phyloP scores from a whole-genome alignment of 2,888 invertebrate species.

The Yponomeuta evonymella region DNA sequence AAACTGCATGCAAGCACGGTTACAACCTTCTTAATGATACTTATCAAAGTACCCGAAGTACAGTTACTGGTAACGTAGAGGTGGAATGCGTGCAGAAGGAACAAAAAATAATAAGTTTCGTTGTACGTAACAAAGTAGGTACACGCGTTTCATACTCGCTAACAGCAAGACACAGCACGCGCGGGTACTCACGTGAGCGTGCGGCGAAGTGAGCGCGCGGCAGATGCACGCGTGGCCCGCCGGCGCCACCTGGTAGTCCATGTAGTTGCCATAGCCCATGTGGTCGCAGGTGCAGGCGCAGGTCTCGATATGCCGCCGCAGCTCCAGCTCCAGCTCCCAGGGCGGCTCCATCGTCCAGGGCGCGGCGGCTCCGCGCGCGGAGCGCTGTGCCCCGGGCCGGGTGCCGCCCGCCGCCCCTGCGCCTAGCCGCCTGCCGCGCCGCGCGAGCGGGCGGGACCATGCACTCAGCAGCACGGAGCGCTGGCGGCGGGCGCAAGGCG shows the following conservation, averaged over 20 bases:
- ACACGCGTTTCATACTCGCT: neutral
- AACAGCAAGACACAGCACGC: neutral
- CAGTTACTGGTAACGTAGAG: too few relatives aligned
- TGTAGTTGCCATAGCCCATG: constrained; percentile 94
- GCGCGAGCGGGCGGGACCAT: constrained; percentile 24
- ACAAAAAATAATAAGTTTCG: too few relatives aligned
- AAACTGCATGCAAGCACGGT: too few relatives aligned
- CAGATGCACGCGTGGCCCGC: constrained; percentile 69
- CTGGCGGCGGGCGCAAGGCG: constrained; percentile 60
- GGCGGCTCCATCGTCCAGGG: constrained; percentile 71
- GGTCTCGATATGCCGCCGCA: constrained; percentile 91
- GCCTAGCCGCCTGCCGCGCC: constrained; percentile 21
- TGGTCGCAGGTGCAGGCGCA: constrained; percentile 95
- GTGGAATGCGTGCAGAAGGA: too few relatives aligned
- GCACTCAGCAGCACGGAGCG: constrained; percentile 36
- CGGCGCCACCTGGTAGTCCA: constrained; percentile 89
- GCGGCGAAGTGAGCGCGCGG: constrained; percentile 71
- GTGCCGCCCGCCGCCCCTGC: constrained; percentile 20
- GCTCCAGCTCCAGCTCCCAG: constrained; percentile 86
- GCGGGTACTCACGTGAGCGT: constrained; percentile 67
- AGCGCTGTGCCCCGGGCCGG: constrained; percentile 39
- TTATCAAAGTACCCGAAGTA: too few relatives aligned
- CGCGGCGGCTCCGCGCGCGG: constrained; percentile 26
- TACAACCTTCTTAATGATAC: too few relatives aligned
- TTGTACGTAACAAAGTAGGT: neutral